A percentile compares a stretch with the other conserved stretches of the same genome.
Conservation (phyloP, 2,113 vertebrate species). For the Pseudopodoces humilis region DNA sequence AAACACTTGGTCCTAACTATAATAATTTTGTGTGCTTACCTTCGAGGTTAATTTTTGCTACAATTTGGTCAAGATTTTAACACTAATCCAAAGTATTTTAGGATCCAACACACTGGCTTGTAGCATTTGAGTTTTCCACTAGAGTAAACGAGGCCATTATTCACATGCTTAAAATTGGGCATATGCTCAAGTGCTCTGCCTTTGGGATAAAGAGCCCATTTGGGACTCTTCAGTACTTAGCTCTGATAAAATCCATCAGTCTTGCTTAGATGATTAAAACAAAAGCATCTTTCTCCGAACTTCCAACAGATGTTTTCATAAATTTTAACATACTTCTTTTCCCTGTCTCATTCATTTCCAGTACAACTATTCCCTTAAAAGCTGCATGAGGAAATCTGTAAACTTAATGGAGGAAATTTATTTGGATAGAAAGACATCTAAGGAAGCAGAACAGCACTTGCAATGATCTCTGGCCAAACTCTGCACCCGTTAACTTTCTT, state of each 20-base stretch:
- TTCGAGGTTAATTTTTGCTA: neutral
- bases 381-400: slow-evolving; percentile 41
- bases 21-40: accelerated
- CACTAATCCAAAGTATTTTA: neutral
- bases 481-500: slow-evolving; percentile 43
- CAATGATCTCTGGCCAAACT: slow-evolving; percentile 37
- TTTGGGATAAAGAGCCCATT: slow-evolving; percentile 52
- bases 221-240: slow-evolving; percentile 32
- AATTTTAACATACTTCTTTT: slow-evolving; percentile 49
- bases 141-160: slow-evolving; percentile 14
- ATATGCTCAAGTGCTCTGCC: slow-evolving; percentile 32
- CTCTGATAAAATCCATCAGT: slow-evolving; percentile 58
- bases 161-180: slow-evolving; percentile 56
- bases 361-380: slow-evolving; percentile 54
- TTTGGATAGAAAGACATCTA: slow-evolving; percentile 52
- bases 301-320: slow-evolving; percentile 64
- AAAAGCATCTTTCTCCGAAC: slow-evolving; percentile 61
- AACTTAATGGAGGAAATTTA: slow-evolving; percentile 51
- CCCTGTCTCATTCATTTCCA: slow-evolving; percentile 50
- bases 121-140: slow-evolving; percentile 12
- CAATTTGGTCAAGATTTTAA: neutral
- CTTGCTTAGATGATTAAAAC: slow-evolving; percentile 56
- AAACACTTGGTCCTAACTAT: neutral
- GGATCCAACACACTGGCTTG: neutral
- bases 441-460: slow-evolving; percentile 16